Base-by-base conservation (phyloP, 1,140 invertebrate genomes). In the Dendroctonus valens region DNA sequence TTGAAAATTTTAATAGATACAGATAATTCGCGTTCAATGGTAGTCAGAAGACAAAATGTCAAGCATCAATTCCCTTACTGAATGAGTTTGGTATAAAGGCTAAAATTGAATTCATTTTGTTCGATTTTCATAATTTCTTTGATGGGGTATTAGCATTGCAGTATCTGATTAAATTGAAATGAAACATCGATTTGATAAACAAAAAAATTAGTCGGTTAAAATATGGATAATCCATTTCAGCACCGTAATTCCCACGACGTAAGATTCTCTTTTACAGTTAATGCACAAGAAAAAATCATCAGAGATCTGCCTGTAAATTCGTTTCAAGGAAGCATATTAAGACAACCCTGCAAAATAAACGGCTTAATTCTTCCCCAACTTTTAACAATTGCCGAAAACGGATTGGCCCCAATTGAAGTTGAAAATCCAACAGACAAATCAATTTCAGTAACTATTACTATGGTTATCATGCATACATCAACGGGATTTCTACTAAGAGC, bases 61-160 rank as follows among this genome's bases (percentile, higher is more conserved):
- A n/a, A n/a, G n/a, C n/a, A n/a, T n/a, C n/a, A n/a, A n/a, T n/a
- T n/a, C n/a, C n/a, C n/a, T n/a, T n/a, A n/a, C n/a, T n/a, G n/a
- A n/a, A n/a, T n/a, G 52, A 54, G 39, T 54, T 5, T 54, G 39
- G 37, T 5, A 7, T 7, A 7, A 38, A 54, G 7, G 7, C 26
- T 12, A 7, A 37, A 26, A 39, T 54, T 7, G 39, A 38, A 7
- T 54, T 54, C 37, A 54, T 54, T 6, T 12, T 54, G 6, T 54
- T 37, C 37, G 37, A 54, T 39, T 54, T 54, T 39, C 37, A 54
- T 7, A 12, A 54, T 54, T 54, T 37, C 52, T 54, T 54, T 39
- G 52, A 54, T 39, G 37, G 37, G 8, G 39, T 54, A 37, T 8
- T 50, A 14, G 52, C 15, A 37, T 54, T 54, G 39, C 6, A 7